Conservation (phyloP, 2,113 vertebrate species). For the Anoura caudifer region DNA sequence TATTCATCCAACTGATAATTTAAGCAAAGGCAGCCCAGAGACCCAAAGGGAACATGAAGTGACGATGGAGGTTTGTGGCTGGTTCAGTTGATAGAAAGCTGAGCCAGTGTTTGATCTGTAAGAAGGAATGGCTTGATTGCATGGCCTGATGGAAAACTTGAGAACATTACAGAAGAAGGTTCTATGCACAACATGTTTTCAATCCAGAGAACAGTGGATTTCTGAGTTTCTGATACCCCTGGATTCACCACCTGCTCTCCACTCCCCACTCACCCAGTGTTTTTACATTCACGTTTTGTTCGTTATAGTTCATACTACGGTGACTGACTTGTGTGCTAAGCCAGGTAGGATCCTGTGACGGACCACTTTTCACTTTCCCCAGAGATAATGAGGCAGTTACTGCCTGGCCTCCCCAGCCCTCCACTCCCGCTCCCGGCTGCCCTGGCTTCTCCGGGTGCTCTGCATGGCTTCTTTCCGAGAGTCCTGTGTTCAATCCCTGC, state of each 20-base stretch:
- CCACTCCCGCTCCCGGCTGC: too few species aligned
- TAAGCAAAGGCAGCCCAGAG: not conserved
- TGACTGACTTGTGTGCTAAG: not conserved
- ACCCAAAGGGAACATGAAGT: rapidly evolving
- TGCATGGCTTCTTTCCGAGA: not conserved
- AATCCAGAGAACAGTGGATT: not conserved
- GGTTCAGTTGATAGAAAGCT: not conserved
- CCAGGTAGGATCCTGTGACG: not conserved
- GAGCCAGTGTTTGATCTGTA: not conserved
- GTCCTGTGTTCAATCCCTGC: not conserved
- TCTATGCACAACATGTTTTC: not conserved
- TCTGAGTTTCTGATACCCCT: not conserved
- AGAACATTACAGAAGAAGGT: too few species aligned
- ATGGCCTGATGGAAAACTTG: not conserved
- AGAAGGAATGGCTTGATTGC: rapidly evolving
- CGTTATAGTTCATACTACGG: not conserved
- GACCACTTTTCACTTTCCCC: not conserved
- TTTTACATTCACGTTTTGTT: too few species aligned
- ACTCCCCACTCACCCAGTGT: not conserved
- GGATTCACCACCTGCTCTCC: not conserved
- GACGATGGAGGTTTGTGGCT: not conserved
- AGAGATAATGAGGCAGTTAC: rapidly evolving
- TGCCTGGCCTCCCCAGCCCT: not conserved
- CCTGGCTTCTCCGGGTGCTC: not conserved
- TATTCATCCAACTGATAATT: not conserved